Percentiles rank a stretch among this genome's conserved stretches.
Evolutionary conservation across 2,113 vertebrate species (phyloP).

Genomic region (Ochotona princeps): DNA sequence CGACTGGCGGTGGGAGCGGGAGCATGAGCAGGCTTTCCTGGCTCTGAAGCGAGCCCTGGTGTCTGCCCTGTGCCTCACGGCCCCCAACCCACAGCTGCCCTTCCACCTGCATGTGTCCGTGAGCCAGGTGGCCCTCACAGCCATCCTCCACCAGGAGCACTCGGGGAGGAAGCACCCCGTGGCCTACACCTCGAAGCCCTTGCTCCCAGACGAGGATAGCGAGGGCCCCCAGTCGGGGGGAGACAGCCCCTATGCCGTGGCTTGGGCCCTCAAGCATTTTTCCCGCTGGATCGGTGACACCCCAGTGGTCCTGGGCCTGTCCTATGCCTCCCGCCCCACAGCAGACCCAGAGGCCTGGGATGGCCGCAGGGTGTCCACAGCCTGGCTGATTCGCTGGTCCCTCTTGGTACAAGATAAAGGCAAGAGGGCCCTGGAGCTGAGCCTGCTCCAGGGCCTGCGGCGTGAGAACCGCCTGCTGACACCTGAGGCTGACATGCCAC

Average conservation of each 20-base stretch:
- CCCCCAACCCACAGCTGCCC: conserved; percentile 72
- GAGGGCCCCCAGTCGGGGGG: conserved; percentile 74
- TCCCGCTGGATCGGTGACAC: conserved; percentile 71
- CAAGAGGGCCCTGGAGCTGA: conserved; percentile 68
- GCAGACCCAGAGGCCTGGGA: neutral
- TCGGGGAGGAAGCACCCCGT: conserved; percentile 71
- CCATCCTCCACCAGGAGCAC: conserved; percentile 71
- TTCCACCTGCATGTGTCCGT: conserved; percentile 75
- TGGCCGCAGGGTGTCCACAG: conserved; percentile 38
- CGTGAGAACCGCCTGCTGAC: conserved; percentile 68
- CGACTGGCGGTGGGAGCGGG: conserved; percentile 72
- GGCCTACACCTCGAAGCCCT: conserved; percentile 79
- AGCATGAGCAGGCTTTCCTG: conserved; percentile 73
- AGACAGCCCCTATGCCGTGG: conserved; percentile 74
- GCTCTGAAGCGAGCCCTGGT: conserved; percentile 77
- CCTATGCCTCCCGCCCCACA: conserved; percentile 60
- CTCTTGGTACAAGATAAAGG: conserved; percentile 79
- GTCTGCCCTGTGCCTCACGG: conserved; percentile 68
- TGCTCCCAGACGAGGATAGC: conserved; percentile 65
- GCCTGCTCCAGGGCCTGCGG: conserved; percentile 72
- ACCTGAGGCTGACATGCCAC: neutral
- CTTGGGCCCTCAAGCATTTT: conserved; percentile 80
- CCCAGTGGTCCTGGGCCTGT: conserved; percentile 72
- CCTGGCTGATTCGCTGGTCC: conserved; percentile 74
- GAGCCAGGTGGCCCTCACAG: conserved; percentile 74